phyloP scores from a whole-genome alignment of 1,140 invertebrate species.

The Zelostemma sp. region DNA sequence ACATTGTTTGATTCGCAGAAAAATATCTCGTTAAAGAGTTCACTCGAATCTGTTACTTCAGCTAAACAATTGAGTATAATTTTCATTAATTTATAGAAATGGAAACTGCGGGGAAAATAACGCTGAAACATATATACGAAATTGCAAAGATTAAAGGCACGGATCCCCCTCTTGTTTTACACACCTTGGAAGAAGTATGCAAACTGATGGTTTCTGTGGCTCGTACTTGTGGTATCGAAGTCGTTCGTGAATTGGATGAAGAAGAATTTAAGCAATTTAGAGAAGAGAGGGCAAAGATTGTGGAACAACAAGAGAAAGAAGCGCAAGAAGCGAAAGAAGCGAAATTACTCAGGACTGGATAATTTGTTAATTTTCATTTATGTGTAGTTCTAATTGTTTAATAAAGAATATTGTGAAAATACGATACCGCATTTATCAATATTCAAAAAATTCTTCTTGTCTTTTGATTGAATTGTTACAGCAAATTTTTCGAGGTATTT shows the following conservation, averaged over 20 bases:
- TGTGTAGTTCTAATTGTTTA: no score
- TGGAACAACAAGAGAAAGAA: conserved; percentile 82
- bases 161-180: conserved; percentile 24
- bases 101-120: conserved; percentile 91
- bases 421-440: no score
- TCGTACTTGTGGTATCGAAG: conserved; percentile 85
- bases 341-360: conserved; percentile 83
- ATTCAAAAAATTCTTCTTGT: no score
- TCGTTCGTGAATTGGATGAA: conserved; percentile 85
- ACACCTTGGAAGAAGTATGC: conserved; percentile 82
- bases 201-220: conserved; percentile 83
- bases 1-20: no score
- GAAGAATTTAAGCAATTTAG: conserved; percentile 89
- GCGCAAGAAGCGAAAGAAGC: conserved; percentile 90
- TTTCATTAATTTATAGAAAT: conserved; percentile 72
- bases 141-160: conserved; percentile 94
- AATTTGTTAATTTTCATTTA: no score
- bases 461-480: no score
- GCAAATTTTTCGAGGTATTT: no score
- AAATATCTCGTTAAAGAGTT: no score
- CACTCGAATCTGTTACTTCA: no score
- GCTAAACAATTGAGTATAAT: background rate
- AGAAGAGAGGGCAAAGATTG: conserved; percentile 79
- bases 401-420: no score
- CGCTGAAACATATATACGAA: conserved; percentile 97